Conservation (phyloP, 2,113 vertebrate species). For the Pteronura brasiliensis region DNA sequence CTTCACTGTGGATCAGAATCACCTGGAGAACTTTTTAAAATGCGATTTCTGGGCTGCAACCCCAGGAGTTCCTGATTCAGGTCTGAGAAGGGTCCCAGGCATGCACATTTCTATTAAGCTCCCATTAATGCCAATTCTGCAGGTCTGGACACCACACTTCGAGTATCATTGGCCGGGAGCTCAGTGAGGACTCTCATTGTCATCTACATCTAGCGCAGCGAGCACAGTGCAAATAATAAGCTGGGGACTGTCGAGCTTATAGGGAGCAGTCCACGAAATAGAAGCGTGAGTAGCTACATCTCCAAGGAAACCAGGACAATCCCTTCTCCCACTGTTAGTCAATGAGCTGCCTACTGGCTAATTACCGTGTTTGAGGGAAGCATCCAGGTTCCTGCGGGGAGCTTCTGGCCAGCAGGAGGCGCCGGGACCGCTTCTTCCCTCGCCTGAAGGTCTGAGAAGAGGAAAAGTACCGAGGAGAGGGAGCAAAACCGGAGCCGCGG, state of each 20-base stretch:
- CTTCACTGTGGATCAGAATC: background rate
- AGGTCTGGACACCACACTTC: background rate
- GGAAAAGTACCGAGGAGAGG: constrained; percentile 51
- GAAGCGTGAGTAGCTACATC: background rate
- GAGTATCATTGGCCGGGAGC: background rate
- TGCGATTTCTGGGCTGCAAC: background rate
- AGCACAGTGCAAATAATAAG: background rate
- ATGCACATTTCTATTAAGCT: background rate
- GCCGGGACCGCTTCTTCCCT: background rate
- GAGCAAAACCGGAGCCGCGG: background rate
- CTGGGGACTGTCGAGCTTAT: background rate
- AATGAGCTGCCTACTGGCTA: background rate
- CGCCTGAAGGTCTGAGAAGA: background rate
- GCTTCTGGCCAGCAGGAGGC: constrained; percentile 51
- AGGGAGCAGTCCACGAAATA: background rate
- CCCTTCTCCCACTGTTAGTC: background rate
- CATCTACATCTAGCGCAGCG: rapidly evolving
- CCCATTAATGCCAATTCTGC: background rate
- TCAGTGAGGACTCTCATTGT: rapidly evolving
- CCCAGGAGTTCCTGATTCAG: background rate
- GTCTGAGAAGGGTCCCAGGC: background rate
- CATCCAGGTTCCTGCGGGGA: background rate
- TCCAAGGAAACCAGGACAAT: background rate
- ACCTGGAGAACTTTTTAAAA: background rate
- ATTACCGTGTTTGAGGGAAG: background rate